A percentile compares a stretch with the other conserved stretches of the same genome.
Conservation (phyloP, 2,888 invertebrate species). For the Sminthurides aquaticus region DNA sequence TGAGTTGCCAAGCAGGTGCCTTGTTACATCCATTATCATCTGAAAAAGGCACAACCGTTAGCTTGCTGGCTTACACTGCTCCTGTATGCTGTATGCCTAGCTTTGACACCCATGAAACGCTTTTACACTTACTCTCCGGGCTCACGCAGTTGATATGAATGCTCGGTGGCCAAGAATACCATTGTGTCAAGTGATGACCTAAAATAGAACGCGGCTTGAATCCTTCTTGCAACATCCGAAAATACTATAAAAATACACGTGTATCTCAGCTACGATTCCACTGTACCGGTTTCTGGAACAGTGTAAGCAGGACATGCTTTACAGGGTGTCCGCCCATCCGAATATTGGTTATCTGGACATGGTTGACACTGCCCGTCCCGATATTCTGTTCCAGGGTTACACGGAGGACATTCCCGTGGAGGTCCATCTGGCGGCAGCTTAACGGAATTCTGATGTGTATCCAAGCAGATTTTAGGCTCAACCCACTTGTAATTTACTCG, state of each 20-base stretch:
- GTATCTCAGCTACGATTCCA: too few species aligned
- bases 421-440: constrained; percentile 47
- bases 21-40: constrained; percentile 45
- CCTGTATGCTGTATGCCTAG: too few species aligned
- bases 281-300: constrained; percentile 51
- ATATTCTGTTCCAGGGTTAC: constrained; percentile 53
- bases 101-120: too few species aligned
- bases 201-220: too few species aligned
- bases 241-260: too few species aligned
- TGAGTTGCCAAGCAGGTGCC: constrained; percentile 50
- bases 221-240: too few species aligned
- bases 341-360: constrained; percentile 50
- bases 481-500: constrained; percentile 51
- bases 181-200: constrained; percentile 37
- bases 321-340: constrained; percentile 49
- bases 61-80: too few species aligned
- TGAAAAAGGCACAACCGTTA: background rate
- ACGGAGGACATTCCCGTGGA: constrained; percentile 49
- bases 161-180: constrained; percentile 44
- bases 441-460: constrained; percentile 47
- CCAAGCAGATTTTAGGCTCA: constrained; percentile 52
- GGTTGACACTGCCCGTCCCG: constrained; percentile 49
- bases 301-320: constrained; percentile 49
- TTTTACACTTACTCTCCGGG: constrained; percentile 45
- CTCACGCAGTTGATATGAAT: constrained; percentile 50